Evolutionary conservation across 2,797 vertebrate species (phyloP), one percentile per base, ranked within the genome.

Genomic region (Lutjanus campechanus): DNA sequence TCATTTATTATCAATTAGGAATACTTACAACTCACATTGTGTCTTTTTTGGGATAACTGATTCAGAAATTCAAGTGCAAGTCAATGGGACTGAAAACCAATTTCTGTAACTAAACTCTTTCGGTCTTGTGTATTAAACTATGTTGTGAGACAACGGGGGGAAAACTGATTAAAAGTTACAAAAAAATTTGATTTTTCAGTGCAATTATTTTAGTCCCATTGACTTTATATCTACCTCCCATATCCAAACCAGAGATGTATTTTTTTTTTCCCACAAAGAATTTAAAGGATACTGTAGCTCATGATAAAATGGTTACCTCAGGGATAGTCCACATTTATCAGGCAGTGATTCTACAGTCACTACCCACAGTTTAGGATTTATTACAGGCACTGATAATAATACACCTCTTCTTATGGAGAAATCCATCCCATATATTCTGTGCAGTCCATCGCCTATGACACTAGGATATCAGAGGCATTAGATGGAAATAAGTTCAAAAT

Each of bases 351-450:
- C 93, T 77, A 92, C 85, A 86, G 68, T 79, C 41, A 55, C 69
- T 87, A 92, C 89, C 89, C 92, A 93, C 87, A 94, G 90, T 76
- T 73, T 16, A 73, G 63, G 73, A 92, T 95, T 81, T 12, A 78
- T 92, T 91, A 92, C 94, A 96, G 95, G 93, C 94, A 96, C 93
- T 94, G 91, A 84, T 88, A 93, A 84, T 88, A 94, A 94, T 72
- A 84, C 89, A 88, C 92, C 91, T 94, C 70, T 92, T 86, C 93
- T 89, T 93, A 69, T 41, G 50, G 53, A 84, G 46, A 70, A 85
- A 75, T 56, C 13, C 50, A 71, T 64, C 58, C 54, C n/a, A 64
- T 62, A 11, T 56, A 40, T 67, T 77, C 58, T 69, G 49, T 62
- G 53, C 73, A 81, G 85, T 76, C 69, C 54, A 16, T 64, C 15